These are phyloP conservation scores for Camelus dromedarius DNA, from an alignment of 2,113 vertebrate genomes.

Conservation along the genomic window DNA sequence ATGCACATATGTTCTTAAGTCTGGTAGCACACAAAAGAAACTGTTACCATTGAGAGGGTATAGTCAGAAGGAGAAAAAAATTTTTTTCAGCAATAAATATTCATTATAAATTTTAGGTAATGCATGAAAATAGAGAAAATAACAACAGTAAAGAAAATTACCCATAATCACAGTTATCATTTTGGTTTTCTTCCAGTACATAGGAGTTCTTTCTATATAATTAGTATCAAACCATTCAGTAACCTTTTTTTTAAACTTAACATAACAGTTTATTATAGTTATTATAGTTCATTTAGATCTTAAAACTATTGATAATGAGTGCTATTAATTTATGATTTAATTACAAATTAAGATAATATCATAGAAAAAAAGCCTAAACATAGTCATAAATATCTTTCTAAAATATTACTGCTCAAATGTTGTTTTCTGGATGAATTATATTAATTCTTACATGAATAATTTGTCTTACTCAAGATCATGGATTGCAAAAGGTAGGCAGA, in stretches of 20 bases:
- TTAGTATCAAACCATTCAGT: background rate
- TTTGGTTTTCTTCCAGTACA: background rate
- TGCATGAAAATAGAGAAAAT: constrained; percentile 16
- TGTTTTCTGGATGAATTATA: background rate
- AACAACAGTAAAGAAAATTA: constrained; percentile 35
- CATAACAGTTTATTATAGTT: background rate
- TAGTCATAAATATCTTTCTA: constrained; percentile 10
- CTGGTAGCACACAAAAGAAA: constrained; percentile 6
- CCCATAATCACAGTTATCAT: background rate
- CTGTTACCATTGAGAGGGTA: background rate
- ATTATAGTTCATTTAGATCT: background rate
- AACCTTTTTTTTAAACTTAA: background rate
- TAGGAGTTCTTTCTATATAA: background rate
- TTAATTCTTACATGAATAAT: background rate
- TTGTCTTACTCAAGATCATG: constrained; percentile 25
- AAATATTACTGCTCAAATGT: background rate
- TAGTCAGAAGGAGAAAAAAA: background rate
- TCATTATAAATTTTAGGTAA: constrained; percentile 21
- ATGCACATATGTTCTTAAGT: background rate
- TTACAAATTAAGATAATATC: background rate
- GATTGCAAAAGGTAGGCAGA: background rate
- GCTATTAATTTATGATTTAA: background rate
- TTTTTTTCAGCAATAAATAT: background rate
- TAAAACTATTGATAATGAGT: background rate
- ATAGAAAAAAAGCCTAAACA: background rate